Conservation (phyloP, 1,140 invertebrate species). For the Papilio dardanus region DNA sequence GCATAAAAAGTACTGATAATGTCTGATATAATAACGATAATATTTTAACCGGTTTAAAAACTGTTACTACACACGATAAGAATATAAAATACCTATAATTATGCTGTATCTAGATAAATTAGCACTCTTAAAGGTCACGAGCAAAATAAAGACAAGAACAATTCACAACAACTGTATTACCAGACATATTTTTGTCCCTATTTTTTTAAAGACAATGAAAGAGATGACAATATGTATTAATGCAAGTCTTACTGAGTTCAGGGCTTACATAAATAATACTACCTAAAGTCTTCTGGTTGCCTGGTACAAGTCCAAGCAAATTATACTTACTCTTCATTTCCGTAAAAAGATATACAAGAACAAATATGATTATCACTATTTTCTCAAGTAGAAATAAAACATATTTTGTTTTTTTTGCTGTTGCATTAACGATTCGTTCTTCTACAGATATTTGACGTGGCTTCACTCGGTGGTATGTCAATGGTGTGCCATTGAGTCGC, state of each 20-base stretch:
- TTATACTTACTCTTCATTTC: not conserved
- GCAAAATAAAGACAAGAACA: not conserved
- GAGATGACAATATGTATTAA: too few relatives aligned
- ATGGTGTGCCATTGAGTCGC: conserved; percentile 46
- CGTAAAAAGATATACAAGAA: too few relatives aligned
- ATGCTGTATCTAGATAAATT: not conserved
- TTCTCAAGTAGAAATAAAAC: not conserved
- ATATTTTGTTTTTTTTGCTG: not conserved
- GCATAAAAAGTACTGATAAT: not conserved
- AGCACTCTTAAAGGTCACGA: not conserved
- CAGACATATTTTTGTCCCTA: too few relatives aligned
- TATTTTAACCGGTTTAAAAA: not conserved
- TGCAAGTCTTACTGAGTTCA: too few relatives aligned
- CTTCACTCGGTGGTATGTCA: conserved; percentile 68
- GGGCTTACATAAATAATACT: not conserved
- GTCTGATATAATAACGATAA: not conserved
- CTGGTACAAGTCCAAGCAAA: not conserved
- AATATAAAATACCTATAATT: not conserved
- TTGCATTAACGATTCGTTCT: conserved; percentile 20
- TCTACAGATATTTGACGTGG: conserved; percentile 39
- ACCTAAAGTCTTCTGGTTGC: not conserved
- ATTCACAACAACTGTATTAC: too few relatives aligned
- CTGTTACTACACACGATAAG: not conserved
- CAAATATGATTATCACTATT: not conserved
- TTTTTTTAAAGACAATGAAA: too few relatives aligned